A percentile compares a stretch with the other conserved stretches of the same genome.
Conservation (phyloP, 2,888 invertebrate species). For the Thereva nobilitata region DNA sequence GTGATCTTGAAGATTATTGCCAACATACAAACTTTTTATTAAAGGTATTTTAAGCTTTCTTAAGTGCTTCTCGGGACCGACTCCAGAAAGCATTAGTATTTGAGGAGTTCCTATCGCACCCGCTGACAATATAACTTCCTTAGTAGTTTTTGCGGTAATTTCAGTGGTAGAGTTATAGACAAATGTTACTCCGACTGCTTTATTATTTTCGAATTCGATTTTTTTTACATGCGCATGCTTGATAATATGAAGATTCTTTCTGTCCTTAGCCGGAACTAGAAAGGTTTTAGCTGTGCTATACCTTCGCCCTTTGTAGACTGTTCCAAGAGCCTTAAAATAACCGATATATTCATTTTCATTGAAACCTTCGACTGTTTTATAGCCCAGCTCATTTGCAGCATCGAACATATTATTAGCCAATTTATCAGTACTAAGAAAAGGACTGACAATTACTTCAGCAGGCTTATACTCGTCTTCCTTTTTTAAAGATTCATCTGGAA, state of each 20-base stretch:
- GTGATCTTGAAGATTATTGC: conserved; percentile 79
- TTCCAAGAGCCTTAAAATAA: conserved; percentile 58
- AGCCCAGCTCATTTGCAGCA: conserved; percentile 69
- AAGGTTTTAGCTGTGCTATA: conserved; percentile 76
- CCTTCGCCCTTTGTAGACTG: conserved; percentile 66
- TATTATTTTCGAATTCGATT: conserved; percentile 59
- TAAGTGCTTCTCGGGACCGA: conserved; percentile 46
- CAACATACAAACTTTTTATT: conserved; percentile 60
- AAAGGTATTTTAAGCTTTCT: conserved; percentile 42
- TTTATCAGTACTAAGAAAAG: conserved; percentile 47
- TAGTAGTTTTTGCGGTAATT: conserved; percentile 40
- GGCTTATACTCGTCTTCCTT: conserved; percentile 53
- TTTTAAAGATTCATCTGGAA: conserved; percentile 46
- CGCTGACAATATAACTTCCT: conserved; percentile 48
- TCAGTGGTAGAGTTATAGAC: conserved; percentile 57
- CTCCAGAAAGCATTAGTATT: conserved; percentile 48
- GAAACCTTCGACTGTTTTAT: conserved; percentile 65
- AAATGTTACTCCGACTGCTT: conserved; percentile 59
- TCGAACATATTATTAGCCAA: conserved; percentile 65
- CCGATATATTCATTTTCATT: conserved; percentile 63
- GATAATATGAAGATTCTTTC: conserved; percentile 64
- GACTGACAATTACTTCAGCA: conserved; percentile 58
- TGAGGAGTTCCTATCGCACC: conserved; percentile 49
- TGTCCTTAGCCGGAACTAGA: conserved; percentile 60
- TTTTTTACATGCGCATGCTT: conserved; percentile 63